These are phyloP conservation scores for Kradibia gibbosae DNA, from an alignment of 1,140 invertebrate genomes.

Conservation along the genomic window DNA sequence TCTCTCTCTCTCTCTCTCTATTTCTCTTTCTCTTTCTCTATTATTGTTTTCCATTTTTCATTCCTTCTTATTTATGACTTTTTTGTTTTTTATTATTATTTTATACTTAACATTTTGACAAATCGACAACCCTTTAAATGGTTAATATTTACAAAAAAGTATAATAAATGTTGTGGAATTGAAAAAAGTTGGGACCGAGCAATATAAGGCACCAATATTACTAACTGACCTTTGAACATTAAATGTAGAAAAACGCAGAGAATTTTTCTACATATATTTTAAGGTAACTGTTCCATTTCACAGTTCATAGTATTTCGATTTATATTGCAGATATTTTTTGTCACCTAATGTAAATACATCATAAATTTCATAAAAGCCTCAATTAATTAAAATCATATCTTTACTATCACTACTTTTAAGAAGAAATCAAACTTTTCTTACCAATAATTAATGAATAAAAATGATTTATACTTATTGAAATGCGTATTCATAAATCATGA, in stretches of 20 bases:
- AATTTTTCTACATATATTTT: background rate
- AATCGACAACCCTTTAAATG: background rate
- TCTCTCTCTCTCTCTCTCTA: background rate
- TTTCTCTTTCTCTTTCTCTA: background rate
- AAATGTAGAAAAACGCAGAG: background rate
- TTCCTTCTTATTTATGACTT: too few species aligned
- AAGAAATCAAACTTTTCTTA: too few species aligned
- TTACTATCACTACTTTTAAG: too few species aligned
- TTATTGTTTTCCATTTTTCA: too few species aligned
- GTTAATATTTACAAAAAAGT: background rate
- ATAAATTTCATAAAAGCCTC: background rate
- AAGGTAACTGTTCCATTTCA: background rate
- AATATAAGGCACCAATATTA: conserved; percentile 5
- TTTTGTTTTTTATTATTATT: background rate
- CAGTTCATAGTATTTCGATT: background rate
- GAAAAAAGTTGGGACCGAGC: background rate
- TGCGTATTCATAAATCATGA: too few species aligned
- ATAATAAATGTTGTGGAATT: background rate
- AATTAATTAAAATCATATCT: too few species aligned
- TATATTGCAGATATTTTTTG: background rate
- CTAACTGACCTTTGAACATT: background rate
- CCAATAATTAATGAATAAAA: too few species aligned
- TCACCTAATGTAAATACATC: background rate
- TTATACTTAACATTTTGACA: background rate
- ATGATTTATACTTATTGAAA: too few species aligned